phyloP scores from a whole-genome alignment of 2,797 vertebrate genomes.

The Pangasius krempfi region DNA sequence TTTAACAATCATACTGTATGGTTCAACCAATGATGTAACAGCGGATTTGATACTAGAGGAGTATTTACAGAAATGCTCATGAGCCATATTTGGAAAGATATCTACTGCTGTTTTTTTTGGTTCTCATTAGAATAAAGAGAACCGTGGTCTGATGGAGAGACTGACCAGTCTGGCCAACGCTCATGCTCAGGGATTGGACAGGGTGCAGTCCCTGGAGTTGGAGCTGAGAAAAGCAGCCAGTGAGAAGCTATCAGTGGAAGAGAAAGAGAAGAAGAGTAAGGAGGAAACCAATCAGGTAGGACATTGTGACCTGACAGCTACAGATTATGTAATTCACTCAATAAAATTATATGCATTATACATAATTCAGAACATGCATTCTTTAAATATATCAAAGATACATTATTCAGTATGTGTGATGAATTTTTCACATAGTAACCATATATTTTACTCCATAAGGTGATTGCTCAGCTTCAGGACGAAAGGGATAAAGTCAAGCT shows the following conservation, averaged over 20 bases:
- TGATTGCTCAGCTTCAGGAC: slow-evolving; percentile 74
- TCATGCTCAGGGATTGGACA: slow-evolving; percentile 78
- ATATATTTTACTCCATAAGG: slow-evolving; percentile 54
- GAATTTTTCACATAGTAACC: slow-evolving; percentile 3
- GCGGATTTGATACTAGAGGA: not conserved
- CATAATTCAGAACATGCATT: not conserved
- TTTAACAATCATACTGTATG: not conserved
- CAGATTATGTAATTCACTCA: not conserved
- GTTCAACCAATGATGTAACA: not conserved
- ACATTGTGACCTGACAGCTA: not conserved
- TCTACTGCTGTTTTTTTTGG: not conserved
- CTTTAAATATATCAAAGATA: not conserved
- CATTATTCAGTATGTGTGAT: not conserved
- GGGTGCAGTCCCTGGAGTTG: slow-evolving; percentile 81
- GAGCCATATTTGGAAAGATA: not conserved
- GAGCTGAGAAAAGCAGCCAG: slow-evolving; percentile 79
- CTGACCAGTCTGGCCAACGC: slow-evolving; percentile 81
- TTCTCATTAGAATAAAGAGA: slow-evolving; percentile 86
- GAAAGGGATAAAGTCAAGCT: slow-evolving; percentile 74
- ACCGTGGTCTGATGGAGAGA: slow-evolving; percentile 86
- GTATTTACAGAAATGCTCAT: not conserved
- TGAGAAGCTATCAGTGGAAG: slow-evolving; percentile 76
- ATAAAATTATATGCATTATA: not conserved
- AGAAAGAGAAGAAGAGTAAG: slow-evolving; percentile 78
- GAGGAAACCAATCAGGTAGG: slow-evolving; percentile 81